Evolutionary conservation across 2,888 invertebrate species (phyloP), one percentile per base, ranked within the genome.

Genomic region (Cheilosia urbana): DNA sequence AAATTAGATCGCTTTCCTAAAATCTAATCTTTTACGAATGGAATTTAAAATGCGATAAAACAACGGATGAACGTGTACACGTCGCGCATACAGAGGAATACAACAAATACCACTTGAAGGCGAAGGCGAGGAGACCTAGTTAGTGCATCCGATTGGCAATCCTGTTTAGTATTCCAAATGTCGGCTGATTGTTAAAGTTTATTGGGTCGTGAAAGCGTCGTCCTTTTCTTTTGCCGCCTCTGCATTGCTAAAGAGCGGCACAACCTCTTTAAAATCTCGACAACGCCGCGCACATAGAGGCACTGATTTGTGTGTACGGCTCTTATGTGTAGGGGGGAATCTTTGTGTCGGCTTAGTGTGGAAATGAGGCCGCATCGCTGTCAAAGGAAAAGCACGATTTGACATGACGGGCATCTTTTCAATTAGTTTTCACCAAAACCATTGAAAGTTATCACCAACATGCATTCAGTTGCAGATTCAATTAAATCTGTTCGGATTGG

Each of bases 131-230:
- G 68, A 71, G 49, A 79, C 79, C 79, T 79, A 84, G 79, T 76
- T 75, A 84, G 84, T 84, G 84, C 84, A 84, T 80, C 79, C 79
- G 80, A 84, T 84, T 80, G 84, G 69, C 75, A 84, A 84, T 84
- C 79, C 84, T 84, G 79, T 71, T 84, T 80, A 76, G 84, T 76
- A 84, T 84, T 84, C 80, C 80, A 84, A 84, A 65, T 75, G 79
- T 79, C 55, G 65, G 80, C 17, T 84, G 84, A 80, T 84, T 80
- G 79, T 84, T 80, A 80, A 79, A 84, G 84, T 84, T 84, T 84
- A 84, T 75, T 84, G 84, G 84, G 84, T 80, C 75, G 73, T 69
- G 69, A 78, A 51, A 37, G 69, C 68, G 75, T 69, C 72, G 58
- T 65, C 55, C 65, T 65, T 11, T 63, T 58, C 21, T 51, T 66